Conservation (phyloP, 2,113 vertebrate genomes). For the Saccopteryx leptura region DNA sequence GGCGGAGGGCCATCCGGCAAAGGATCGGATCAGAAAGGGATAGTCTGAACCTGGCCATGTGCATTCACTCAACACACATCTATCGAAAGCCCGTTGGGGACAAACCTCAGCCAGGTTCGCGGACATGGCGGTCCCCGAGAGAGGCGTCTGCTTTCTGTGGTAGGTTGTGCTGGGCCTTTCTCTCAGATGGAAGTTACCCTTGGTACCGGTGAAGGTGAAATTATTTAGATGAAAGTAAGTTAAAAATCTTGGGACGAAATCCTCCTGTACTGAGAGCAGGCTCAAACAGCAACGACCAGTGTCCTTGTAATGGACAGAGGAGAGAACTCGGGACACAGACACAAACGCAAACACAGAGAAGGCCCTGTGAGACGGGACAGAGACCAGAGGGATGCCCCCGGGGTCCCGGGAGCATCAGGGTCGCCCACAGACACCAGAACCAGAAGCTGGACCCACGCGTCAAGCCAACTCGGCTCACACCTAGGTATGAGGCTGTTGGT, state of each 20-base stretch:
- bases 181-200: neutral
- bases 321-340: neutral
- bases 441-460: neutral
- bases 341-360: neutral
- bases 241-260: neutral
- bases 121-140: neutral
- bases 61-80: neutral
- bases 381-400: too few species aligned
- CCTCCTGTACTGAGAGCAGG: neutral
- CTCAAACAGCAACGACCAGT: neutral
- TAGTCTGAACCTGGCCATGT: neutral
- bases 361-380: neutral
- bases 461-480: fast-evolving
- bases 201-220: neutral
- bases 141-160: neutral
- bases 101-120: neutral
- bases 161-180: fast-evolving
- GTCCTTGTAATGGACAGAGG: neutral
- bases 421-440: too few species aligned
- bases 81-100: neutral
- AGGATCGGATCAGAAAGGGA: neutral
- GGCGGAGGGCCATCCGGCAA: neutral
- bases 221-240: neutral
- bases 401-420: too few species aligned
- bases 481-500: neutral